Evolutionary conservation across 1,140 invertebrate genomes (phyloP), one percentile per base, ranked within the genome.

Genomic region (Meteorus sp.): DNA sequence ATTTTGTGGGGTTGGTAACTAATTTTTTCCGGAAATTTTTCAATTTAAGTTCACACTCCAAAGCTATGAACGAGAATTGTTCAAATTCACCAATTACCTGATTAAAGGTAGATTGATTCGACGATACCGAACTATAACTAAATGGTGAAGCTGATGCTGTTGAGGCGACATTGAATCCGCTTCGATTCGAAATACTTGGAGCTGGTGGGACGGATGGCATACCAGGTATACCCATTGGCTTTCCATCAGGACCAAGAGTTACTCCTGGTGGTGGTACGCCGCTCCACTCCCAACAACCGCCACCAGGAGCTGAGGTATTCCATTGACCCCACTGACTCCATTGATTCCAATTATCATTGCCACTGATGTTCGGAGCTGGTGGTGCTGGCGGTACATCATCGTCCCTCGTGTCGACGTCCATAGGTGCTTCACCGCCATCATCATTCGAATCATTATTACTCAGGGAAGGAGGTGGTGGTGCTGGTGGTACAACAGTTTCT

Each of bases 391-490:
- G 74, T 17, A 77, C 69, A 9, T 79, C 78, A 29, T 86, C 85
- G n/a, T 86, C 85, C 61, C 87, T 87, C 17, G 82, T 83, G 70
- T 89, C 88, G 70, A 93, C 87, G 64, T 93, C 91, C 91, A 93
- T 93, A 8, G 90, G 89, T 8, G 89, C 91, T 78, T 92, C 91
- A 3, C 90, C 90, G 29, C 88, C 86, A 73, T 88, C 88, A 59
- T 77, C 71, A 19, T 62, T 69, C 0, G 63, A 47, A 2, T 54
- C 61, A 13, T 66, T 60, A 41, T 63, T 68, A 23, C 55, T 44
- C 0, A 84, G 76, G 4, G 70, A 71, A 56, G 82, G 83, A 60
- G 77, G 75, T 15, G 82, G 76, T 13, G 82, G 82, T 58, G 81
- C 78, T 39, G 82, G 78, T 15, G 82, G 82, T 1, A 83, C 82